Base-by-base conservation (phyloP, 2,888 invertebrate species). In the Cataglyphis altisquamis region DNA sequence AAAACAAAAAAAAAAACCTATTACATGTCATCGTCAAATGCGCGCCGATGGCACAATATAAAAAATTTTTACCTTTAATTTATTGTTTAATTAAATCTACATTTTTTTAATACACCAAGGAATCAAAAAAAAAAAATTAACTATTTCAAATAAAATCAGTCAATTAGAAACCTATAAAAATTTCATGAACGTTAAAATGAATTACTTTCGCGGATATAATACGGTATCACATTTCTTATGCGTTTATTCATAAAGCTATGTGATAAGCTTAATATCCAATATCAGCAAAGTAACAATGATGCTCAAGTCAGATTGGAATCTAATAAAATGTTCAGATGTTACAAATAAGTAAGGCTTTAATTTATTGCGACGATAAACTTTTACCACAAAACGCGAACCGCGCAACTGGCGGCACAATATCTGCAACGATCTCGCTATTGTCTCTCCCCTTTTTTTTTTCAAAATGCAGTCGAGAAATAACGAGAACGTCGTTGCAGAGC, bases 401-500 rank as follows among this genome's bases (percentile, higher is more conserved):
- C 52, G 63, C 81, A 39, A 81, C n/a, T 29, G 45, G 25, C 72
- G 10, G 63, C 18, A 52, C 52, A 74, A 74, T 64, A 74, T 67
- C 62, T 52, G 77, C 32, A 52, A 48, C 25, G 45, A 21, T 21
- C 66, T 10, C 45, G 18, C 64, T 4, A 15, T 5, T n/a, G 18
- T 41, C 63, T 18, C 52, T 57, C 52, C 2, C 1, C 1, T 63
- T 67, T 72, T 62, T 63, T 67, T 72, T 62, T 82, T 48, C 62
- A 63, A 36, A 55, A 70, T 57, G 18, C 48, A 55, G 39, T 72
- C 29, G 52, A 66, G 62, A 70, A 84, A 60, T 83, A 87, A 41
- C 66, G 25, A 39, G 57, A 63, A 73, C 25, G 80, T 57, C 62
- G 75, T 55, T 55, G 77, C 66, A 74, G 60, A 73, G 72, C 66